Base-by-base conservation (phyloP, 2,113 vertebrate species). In the Oceanodroma tethys region DNA sequence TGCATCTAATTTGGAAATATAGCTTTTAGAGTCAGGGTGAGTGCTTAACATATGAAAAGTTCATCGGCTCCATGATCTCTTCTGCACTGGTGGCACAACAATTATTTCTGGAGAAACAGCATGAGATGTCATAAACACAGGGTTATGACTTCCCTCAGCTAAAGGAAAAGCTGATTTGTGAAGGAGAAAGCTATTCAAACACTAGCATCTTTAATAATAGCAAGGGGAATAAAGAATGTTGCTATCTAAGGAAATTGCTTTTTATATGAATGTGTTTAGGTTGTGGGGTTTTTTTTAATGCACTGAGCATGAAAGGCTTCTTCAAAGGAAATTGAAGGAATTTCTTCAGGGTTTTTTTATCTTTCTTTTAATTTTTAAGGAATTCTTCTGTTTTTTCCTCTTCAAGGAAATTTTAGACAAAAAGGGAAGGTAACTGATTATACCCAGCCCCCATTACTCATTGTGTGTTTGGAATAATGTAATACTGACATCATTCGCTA, bases 61-160 rank as follows among this genome's bases (percentile, higher is more conserved):
- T 96, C 92, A 89, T 92, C 7, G 8, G 26, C 38, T 65, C 8
- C 34, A 11, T 68, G 80, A 96, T 91, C 87, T 91, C 62, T 95
- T 81, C 85, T 78, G 76, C 58, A 72, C 62, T 81, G 55, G 55
- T 94, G 63, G 73, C 75, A 91, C 36, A 86, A 74, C 70, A 86
- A 83, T 95, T 95, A 94, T 94, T 97, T 97, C 72, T 95, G n/a
- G 36, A 92, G 80, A 86, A 97, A 79, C 92, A 95, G 85, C 84
- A 72, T 89, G 91, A 96, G 80, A 76, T 87, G 56, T 90, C 55
- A 95, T 95, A 95, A 95, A 75, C 73, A 59, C 32, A 45, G 66
- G 80, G 70, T 95, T 94, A 90, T 93, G 92, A 91, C 85, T 96
- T 95, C 80, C 53, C 30, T 95, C 70, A 82, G 92, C 66, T 80